Percentiles rank a stretch among this genome's conserved stretches.
phyloP scores from a whole-genome alignment of 2,113 vertebrate genomes.

The Cyphomyrus plagiostoma region DNA sequence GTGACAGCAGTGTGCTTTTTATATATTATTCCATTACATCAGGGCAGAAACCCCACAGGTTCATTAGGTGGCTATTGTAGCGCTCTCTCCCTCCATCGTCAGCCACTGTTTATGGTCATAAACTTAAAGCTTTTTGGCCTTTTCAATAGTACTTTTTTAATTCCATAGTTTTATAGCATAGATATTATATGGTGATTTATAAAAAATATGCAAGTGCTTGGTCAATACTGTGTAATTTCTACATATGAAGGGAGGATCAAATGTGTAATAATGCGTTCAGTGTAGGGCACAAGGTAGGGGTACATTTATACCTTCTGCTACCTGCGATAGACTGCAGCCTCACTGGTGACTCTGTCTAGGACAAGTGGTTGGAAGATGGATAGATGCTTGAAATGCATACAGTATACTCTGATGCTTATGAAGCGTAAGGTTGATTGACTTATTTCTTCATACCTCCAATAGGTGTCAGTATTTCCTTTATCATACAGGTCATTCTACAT shows the following conservation, averaged over 20 bases:
- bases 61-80: not conserved
- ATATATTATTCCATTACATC: slow-evolving; percentile 2
- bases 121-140: not conserved
- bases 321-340: not conserved
- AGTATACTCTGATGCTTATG: not conserved
- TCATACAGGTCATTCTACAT: slow-evolving; percentile 42
- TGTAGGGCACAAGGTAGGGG: not conserved
- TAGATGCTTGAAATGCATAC: not conserved
- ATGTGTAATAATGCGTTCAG: not conserved
- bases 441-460: slow-evolving; percentile 43
- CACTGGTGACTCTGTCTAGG: not conserved
- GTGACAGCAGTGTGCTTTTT: not conserved
- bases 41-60: not conserved
- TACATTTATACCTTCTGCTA: not conserved
- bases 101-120: not conserved
- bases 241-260: not conserved
- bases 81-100: slow-evolving; percentile 2
- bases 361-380: not conserved
- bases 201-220: not conserved
- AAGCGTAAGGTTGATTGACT: not conserved
- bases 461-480: slow-evolving; percentile 72
- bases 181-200: not conserved
- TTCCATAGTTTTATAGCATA: not conserved
- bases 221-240: not conserved
- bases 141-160: not conserved